phyloP scores from a whole-genome alignment of 1,140 invertebrate genomes.

The Eurosta solidaginis region DNA sequence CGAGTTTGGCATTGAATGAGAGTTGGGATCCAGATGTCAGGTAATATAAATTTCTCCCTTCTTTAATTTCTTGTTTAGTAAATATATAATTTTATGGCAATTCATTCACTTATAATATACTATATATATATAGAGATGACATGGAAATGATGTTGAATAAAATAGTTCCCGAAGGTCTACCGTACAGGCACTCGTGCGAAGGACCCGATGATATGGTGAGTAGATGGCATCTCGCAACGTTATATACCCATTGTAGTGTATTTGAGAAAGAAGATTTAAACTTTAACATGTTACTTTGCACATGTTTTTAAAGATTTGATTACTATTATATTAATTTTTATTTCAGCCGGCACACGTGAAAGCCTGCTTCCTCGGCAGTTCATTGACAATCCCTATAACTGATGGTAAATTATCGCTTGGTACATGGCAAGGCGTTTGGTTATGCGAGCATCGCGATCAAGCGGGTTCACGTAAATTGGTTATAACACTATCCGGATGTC shows the following conservation, averaged over 20 bases:
- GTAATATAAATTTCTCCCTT: constrained; percentile 39
- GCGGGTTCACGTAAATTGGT: constrained; percentile 91
- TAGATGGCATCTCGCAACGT: not conserved
- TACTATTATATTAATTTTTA: not conserved
- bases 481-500: constrained; percentile 87
- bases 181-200: constrained; percentile 95
- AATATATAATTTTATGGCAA: not conserved
- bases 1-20: constrained; percentile 95
- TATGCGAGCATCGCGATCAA: constrained; percentile 95
- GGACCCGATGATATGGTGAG: constrained; percentile 97
- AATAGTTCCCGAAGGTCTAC: constrained; percentile 95
- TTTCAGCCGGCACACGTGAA: constrained; percentile 94
- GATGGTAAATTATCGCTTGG: constrained; percentile 93
- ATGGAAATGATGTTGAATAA: constrained; percentile 99
- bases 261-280: no score
- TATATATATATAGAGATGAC: constrained; percentile 70
- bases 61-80: not conserved
- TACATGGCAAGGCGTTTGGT: constrained; percentile 97
- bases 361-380: constrained; percentile 93
- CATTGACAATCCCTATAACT: constrained; percentile 92
- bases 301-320: not conserved
- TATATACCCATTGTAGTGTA: not conserved
- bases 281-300: not conserved
- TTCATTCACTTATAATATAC: not conserved
- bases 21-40: constrained; percentile 96